These are phyloP conservation scores for Bothrops jararaca DNA, from an alignment of 2,113 vertebrate genomes.

Conservation along the genomic window DNA sequence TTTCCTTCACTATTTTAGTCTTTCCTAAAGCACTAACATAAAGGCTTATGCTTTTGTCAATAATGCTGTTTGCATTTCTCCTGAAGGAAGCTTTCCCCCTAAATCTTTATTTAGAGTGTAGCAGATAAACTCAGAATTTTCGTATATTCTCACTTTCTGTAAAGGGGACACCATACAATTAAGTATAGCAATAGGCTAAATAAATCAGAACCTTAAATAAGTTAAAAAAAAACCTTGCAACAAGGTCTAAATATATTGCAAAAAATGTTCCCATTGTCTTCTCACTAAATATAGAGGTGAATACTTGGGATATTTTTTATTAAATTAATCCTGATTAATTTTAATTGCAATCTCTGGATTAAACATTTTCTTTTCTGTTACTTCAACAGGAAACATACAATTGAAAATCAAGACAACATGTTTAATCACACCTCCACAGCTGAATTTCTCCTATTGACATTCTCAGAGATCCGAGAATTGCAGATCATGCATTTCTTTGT, in stretches of 20 bases:
- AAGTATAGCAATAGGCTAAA: not conserved
- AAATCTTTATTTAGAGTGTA: not conserved
- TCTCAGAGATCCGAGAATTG: not conserved
- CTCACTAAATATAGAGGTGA: not conserved
- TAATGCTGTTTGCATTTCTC: not conserved
- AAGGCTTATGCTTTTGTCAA: not conserved
- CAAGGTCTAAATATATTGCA: not conserved
- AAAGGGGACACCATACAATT: not conserved
- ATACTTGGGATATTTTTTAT: not conserved
- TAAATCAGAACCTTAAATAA: not conserved
- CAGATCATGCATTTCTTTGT: not conserved
- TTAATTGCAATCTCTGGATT: not conserved
- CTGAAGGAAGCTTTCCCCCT: not conserved
- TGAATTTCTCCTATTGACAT: not conserved
- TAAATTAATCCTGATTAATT: not conserved
- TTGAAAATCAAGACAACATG: not conserved
- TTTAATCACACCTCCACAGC: not conserved
- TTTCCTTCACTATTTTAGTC: not conserved
- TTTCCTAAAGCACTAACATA: not conserved
- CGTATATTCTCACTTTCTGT: not conserved
- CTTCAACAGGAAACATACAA: not conserved
- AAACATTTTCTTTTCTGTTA: not conserved
- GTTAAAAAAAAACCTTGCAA: not conserved
- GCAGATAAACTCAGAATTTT: not conserved
- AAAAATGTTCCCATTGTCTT: not conserved